phyloP scores from a whole-genome alignment of 1,140 invertebrate species.

The Leptinotarsa lineolata region DNA sequence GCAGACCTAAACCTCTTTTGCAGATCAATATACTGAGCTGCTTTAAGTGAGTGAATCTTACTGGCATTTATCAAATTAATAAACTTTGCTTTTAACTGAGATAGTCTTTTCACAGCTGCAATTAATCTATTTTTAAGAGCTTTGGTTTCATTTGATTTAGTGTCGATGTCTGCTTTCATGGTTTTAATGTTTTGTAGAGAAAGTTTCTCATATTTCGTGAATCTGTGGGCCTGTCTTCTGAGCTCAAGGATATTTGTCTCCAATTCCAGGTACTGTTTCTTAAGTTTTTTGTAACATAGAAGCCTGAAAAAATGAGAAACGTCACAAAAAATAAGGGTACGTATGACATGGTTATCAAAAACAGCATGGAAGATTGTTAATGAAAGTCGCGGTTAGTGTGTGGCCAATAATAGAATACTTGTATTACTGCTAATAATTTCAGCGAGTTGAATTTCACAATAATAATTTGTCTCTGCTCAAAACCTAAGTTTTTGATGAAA shows the following conservation, averaged over 20 bases:
- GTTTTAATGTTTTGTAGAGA: background rate
- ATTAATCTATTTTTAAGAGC: background rate
- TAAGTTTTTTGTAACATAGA: background rate
- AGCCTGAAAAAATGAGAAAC: background rate
- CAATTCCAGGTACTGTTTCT: background rate
- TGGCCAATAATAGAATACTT: no score
- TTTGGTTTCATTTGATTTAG: background rate
- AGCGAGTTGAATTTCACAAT: no score
- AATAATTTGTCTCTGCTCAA: no score
- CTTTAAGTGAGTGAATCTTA: background rate
- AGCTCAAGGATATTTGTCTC: constrained; percentile 5
- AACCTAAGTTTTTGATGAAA: no score
- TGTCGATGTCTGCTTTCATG: background rate
- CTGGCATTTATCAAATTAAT: background rate
- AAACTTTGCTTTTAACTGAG: background rate
- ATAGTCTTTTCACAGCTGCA: background rate
- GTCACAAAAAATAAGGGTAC: no score
- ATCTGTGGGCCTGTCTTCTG: background rate
- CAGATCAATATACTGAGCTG: background rate
- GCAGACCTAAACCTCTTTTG: background rate
- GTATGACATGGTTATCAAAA: no score
- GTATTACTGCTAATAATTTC: no score
- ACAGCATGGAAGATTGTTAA: no score
- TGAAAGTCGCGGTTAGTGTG: no score
- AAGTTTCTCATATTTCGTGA: background rate